phyloP scores from a whole-genome alignment of 2,113 vertebrate genomes.

The Mustelus asterias region DNA sequence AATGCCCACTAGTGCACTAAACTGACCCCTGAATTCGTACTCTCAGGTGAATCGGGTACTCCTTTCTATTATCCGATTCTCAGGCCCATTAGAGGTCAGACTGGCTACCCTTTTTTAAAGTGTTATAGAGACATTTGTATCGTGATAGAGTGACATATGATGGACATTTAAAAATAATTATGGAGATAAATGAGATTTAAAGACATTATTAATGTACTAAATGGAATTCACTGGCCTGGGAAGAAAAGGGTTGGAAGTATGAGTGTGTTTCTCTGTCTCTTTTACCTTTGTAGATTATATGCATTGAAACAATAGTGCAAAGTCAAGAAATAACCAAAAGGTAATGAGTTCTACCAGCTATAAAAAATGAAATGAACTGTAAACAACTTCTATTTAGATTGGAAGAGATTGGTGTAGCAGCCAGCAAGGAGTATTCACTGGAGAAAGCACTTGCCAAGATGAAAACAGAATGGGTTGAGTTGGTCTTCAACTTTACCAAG shows the following conservation, averaged over 20 bases:
- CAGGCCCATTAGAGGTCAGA: too few relatives aligned
- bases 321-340: neutral
- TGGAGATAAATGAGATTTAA: too few relatives aligned
- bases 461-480: conserved; percentile 70
- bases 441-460: conserved; percentile 82
- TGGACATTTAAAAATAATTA: too few relatives aligned
- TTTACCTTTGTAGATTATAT: neutral
- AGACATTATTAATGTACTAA: neutral
- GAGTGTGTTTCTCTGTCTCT: neutral
- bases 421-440: conserved; percentile 82
- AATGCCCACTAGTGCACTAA: too few relatives aligned
- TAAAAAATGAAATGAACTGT: neutral
- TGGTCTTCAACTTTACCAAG: conserved; percentile 59
- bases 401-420: conserved; percentile 71
- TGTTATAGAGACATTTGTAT: too few relatives aligned
- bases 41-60: too few relatives aligned
- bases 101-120: too few relatives aligned
- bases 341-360: neutral
- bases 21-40: too few relatives aligned
- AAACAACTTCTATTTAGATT: conserved; percentile 56
- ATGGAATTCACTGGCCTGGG: neutral
- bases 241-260: neutral
- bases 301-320: neutral
- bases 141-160: too few relatives aligned
- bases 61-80: too few relatives aligned